phyloP scores from a whole-genome alignment of 2,797 vertebrate species.

The Crocodylus rhombifer region DNA sequence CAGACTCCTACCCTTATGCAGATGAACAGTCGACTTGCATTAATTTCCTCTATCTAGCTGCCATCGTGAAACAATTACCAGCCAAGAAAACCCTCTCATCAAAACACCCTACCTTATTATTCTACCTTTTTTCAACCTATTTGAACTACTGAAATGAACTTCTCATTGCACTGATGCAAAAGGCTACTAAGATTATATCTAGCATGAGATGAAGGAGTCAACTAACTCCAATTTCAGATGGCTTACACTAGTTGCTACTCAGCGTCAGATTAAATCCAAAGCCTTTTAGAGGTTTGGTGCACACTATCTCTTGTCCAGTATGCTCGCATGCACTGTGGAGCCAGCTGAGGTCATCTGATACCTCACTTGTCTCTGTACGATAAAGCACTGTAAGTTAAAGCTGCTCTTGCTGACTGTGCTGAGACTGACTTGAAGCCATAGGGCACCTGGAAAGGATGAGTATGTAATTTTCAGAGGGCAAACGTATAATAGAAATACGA shows the following conservation, averaged over 20 bases:
- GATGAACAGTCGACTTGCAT: no score
- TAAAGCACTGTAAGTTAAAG: background rate
- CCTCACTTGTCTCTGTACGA: background rate
- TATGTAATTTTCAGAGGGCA: background rate
- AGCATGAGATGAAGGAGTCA: background rate
- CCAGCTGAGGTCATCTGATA: background rate
- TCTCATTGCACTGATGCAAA: background rate
- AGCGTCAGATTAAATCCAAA: slow-evolving; percentile 9
- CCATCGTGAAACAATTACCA: no score
- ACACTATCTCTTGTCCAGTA: background rate
- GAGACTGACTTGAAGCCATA: background rate
- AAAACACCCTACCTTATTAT: background rate
- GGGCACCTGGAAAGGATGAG: background rate
- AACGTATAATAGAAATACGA: background rate
- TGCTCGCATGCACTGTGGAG: background rate
- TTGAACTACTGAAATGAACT: background rate
- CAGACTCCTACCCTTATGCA: no score
- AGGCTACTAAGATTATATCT: background rate
- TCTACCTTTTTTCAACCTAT: background rate
- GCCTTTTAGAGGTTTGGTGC: background rate
- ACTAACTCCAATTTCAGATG: background rate
- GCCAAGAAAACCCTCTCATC: no score
- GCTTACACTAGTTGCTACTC: background rate
- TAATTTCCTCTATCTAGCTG: no score
- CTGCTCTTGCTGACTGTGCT: background rate